phyloP scores from a whole-genome alignment of 2,888 invertebrate species.

The Sphaerophoria taeniata region DNA sequence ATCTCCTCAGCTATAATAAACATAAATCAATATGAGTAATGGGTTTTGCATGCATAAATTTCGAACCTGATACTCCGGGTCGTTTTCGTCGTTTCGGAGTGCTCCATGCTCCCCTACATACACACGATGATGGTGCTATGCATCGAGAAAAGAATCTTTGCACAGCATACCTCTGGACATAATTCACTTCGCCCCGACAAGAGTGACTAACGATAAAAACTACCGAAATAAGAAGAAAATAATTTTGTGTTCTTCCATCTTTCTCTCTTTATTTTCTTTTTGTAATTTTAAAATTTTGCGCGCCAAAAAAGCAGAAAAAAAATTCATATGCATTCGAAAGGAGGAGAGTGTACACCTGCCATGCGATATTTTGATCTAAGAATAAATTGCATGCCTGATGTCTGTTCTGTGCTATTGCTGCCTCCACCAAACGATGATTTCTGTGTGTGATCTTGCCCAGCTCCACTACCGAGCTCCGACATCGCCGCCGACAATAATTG shows the following conservation, averaged over 20 bases:
- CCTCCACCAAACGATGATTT: constrained; percentile 29
- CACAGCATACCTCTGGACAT: constrained; percentile 40
- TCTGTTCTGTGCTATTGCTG: background rate
- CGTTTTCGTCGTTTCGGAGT: constrained; percentile 31
- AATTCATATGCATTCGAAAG: constrained; percentile 26
- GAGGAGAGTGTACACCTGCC: constrained; percentile 55
- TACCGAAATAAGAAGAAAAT: constrained; percentile 43
- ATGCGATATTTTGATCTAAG: constrained; percentile 65
- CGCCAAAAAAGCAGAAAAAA: constrained; percentile 13
- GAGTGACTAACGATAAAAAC: constrained; percentile 56
- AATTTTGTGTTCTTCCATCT: background rate
- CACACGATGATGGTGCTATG: background rate
- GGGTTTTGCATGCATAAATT: constrained; percentile 72
- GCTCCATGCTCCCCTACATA: background rate
- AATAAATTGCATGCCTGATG: constrained; percentile 63
- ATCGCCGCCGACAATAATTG: constrained; percentile 47
- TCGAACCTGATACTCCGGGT: constrained; percentile 61
- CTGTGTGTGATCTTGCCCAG: constrained; percentile 50
- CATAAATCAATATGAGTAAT: constrained; percentile 74
- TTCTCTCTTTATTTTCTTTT: background rate
- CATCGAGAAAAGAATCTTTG: constrained; percentile 50
- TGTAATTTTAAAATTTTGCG: constrained; percentile 17
- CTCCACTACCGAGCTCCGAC: background rate
- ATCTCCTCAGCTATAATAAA: constrained; percentile 68
- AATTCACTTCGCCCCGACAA: constrained; percentile 43